A percentile compares a stretch with the other conserved stretches of the same genome.
phyloP scores from a whole-genome alignment of 2,797 vertebrate species.

The Phaenicophaeus curvirostris region DNA sequence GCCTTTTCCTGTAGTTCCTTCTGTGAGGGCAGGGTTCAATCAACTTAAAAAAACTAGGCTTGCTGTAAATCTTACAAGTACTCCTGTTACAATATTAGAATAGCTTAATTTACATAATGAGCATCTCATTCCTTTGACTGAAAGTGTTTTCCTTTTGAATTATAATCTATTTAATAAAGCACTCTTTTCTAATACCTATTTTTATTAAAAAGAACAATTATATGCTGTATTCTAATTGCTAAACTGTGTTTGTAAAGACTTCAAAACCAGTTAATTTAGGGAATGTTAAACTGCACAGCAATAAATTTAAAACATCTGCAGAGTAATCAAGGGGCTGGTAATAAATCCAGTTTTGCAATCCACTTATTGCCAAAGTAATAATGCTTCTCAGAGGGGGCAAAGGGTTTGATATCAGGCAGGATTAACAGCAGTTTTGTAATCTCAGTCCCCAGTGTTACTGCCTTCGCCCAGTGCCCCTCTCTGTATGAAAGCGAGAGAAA shows the following conservation, averaged over 20 bases:
- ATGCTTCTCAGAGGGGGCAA: background rate
- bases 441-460: background rate
- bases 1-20: background rate
- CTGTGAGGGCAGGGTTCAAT: background rate
- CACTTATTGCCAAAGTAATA: background rate
- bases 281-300: background rate
- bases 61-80: no score
- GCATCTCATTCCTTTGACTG: no score
- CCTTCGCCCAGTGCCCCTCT: background rate
- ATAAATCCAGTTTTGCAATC: background rate
- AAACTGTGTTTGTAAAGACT: background rate
- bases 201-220: slow-evolving; percentile 27
- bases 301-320: background rate
- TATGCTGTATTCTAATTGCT: background rate
- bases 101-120: no score
- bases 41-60: no score
- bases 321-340: background rate
- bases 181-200: no score
- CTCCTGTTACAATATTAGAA: no score
- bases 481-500: background rate
- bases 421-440: background rate
- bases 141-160: no score
- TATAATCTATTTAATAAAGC: no score
- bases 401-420: background rate
- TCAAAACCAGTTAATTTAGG: background rate